These are phyloP conservation scores for Arbacia lixula DNA, from an alignment of 53 echinoderm and acorn worm genomes.

Conservation along the genomic window DNA sequence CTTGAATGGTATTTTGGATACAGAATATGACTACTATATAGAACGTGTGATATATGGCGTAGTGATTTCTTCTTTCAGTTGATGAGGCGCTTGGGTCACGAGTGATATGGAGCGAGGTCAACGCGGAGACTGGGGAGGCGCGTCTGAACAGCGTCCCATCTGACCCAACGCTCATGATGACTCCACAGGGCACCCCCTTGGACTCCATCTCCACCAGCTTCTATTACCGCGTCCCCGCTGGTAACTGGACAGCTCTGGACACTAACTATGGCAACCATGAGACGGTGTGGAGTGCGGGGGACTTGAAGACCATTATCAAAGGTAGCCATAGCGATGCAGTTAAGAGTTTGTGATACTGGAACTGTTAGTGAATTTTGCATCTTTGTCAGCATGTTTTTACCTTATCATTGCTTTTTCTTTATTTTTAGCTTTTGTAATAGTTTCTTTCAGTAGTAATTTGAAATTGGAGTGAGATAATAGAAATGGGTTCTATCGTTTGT, in stretches of 20 bases:
- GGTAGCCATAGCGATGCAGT: too few species aligned
- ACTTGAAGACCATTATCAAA: slow-evolving; percentile 56
- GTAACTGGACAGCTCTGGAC: slow-evolving; percentile 74
- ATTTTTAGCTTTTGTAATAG: too few species aligned
- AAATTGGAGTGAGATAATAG: too few species aligned
- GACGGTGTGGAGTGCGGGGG: slow-evolving; percentile 70
- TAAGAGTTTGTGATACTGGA: too few species aligned
- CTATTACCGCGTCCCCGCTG: slow-evolving; percentile 40
- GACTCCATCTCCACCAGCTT: slow-evolving; percentile 42
- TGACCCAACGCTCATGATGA: slow-evolving; percentile 58
- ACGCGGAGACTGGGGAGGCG: slow-evolving; percentile 12
- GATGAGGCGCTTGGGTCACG: slow-evolving; percentile 57
- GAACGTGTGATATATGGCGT: too few species aligned
- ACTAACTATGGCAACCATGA: slow-evolving; percentile 59
- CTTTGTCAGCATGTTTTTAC: too few species aligned
- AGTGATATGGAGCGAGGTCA: slow-evolving; percentile 59
- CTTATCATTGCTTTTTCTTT: too few species aligned
- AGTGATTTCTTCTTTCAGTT: background rate
- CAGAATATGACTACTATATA: too few species aligned
- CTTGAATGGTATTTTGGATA: too few species aligned
- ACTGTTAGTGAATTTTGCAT: too few species aligned
- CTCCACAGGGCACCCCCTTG: background rate
- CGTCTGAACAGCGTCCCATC: slow-evolving; percentile 71
- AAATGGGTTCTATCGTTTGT: too few species aligned
- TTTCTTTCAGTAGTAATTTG: too few species aligned